Base-by-base conservation (phyloP, 2,888 invertebrate species). In the Pseudococcus viburni region DNA sequence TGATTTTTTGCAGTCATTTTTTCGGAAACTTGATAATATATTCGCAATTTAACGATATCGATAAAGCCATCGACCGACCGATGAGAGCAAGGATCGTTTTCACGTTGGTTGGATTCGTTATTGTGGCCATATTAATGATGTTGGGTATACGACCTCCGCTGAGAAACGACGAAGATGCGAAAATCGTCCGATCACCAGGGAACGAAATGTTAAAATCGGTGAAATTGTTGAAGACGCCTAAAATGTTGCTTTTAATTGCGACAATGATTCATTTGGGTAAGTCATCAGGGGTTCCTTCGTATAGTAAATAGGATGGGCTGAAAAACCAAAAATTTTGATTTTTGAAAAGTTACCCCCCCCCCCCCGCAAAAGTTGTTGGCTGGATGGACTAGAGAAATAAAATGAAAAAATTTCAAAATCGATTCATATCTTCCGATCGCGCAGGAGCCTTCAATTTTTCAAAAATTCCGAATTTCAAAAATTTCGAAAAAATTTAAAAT, bases 1-100 rank as follows among this genome's bases (percentile, higher is more conserved):
- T 12, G 8, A 12, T 46, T 46, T 46, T 26, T 33, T 22, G 9
- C 84, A 89, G 89, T 19, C 26, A 87, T 55, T 68, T 88, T 26
- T 68, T 84, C 6, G 89, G 89, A n/a, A 89, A 89, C 84, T 17
- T 64, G 59, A 64, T 89, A 15, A 68, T 85, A 15, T 89, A 88
- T 85, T 89, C n/a, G 22, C 51, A 68, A 88, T 89, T 89, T 46
- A 64, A 77, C n/a, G 88, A 88, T 64, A 68, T 48, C 8, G n/a
- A 19, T 11, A 26, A 59, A 83, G 15, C 55, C 7, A 77, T 89
- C 12, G 88, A 89, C 55, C 1, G 39, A 26, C n/a, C 73, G 4
- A 59, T 73, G 39, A 84, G 89, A 39, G 17, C n/a, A 26, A 59
- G 55, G 19, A 89, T 89, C 22, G 46, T 73, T 8, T 0, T 19